Evolutionary conservation across 2,888 invertebrate species (phyloP), one percentile per base, ranked within the genome.

Genomic region (Cancer borealis): DNA sequence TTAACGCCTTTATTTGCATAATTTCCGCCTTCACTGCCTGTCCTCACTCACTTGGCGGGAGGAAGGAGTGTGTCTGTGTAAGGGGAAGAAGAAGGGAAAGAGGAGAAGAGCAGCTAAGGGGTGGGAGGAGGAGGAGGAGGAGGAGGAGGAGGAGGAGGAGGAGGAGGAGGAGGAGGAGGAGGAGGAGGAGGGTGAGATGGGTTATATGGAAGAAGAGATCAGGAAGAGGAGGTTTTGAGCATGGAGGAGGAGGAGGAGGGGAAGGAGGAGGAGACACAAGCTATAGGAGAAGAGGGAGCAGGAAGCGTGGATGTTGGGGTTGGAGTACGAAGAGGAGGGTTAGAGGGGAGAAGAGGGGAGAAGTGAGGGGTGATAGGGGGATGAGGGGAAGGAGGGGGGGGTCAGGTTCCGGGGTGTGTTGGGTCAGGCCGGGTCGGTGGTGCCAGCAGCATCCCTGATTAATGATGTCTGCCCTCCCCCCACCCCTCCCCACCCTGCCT

Each of bases 371-470:
- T 21, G 79, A 30, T 47, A 47, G 30, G 47, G 39, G 54, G 92
- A 3, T n/a, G 84, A 46, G 17, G n/a, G 87, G 47, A 49, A 60
- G 54, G 46, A 46, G 92, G 92, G 88, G 92, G 79, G 21, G 54
- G 92, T 45, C n/a, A 45, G 88, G 73, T 73, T 73, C 73, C 73
- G 73, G 93, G 73, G 93, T 39, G 60, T 91, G 91, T 91, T 91
- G 73, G 91, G 88, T 88, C 89, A 93, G 89, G 73, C 87, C 49
- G 73, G 89, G 89, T 91, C 91, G 73, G 88, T 8, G 21, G 39
- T 88, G 88, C 88, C 88, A 89, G 88, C 60, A 92, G 60, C 54
- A 45, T 88, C 92, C 66, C 54, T 92, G 84, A 92, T 87, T 92
- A 92, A 84, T 87, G 92, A 84, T 84, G 45, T 66, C 89, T 66